These are phyloP conservation scores for Lutjanus campechanus DNA, from an alignment of 2,797 vertebrate genomes.

Conservation along the genomic window DNA sequence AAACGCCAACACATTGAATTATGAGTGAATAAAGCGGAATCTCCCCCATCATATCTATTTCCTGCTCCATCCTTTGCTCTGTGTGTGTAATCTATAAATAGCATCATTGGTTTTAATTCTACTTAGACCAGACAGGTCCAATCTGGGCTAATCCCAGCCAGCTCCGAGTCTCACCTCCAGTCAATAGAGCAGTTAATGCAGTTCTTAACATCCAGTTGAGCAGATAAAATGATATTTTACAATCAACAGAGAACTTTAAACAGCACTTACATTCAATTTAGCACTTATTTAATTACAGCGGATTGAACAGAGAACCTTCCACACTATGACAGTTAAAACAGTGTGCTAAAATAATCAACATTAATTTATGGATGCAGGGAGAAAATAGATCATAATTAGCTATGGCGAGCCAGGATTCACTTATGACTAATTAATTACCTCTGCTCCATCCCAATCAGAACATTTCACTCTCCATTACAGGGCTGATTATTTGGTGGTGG, in stretches of 20 bases:
- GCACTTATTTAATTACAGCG: neutral
- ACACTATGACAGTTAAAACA: neutral
- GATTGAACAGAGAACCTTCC: neutral
- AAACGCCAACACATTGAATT: neutral
- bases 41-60: neutral
- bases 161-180: slow-evolving; percentile 62
- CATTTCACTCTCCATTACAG: neutral
- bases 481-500: slow-evolving; percentile 4
- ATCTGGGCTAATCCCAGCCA: slow-evolving; percentile 74
- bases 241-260: slow-evolving; percentile 1
- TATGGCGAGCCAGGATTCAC: neutral
- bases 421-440: slow-evolving; percentile 13
- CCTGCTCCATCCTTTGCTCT: neutral
- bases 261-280: neutral
- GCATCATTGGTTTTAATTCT: slow-evolving; percentile 63
- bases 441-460: slow-evolving; percentile 7
- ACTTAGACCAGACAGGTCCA: slow-evolving; percentile 70
- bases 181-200: slow-evolving; percentile 53
- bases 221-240: neutral
- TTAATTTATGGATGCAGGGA: neutral
- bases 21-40: neutral
- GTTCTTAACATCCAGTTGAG: slow-evolving; percentile 35
- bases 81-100: slow-evolving; percentile 60
- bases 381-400: slow-evolving; percentile 5
- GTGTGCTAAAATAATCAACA: neutral